Conservation (phyloP, 2,888 invertebrate species). For the Meghimatium bilineatum region DNA sequence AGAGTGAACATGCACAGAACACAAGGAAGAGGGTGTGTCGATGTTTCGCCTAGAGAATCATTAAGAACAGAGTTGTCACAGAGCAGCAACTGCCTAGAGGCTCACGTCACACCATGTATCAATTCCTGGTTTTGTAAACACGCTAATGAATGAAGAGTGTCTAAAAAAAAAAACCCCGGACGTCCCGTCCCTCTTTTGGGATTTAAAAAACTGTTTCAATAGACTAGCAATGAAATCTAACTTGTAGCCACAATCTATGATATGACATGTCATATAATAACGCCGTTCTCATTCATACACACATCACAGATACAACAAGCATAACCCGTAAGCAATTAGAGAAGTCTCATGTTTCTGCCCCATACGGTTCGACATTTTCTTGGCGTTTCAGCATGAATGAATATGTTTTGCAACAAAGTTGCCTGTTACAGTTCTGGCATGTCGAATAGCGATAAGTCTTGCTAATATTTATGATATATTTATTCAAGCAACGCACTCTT, state of each 20-base stretch:
- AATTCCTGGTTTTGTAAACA: neutral
- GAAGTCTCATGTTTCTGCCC: neutral
- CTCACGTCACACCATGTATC: neutral
- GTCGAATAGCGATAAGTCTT: neutral
- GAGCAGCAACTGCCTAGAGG: neutral
- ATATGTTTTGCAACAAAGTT: neutral
- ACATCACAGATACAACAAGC: neutral
- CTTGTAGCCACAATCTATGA: neutral
- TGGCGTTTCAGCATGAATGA: neutral
- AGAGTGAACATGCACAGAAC: neutral
- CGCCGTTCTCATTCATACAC: neutral
- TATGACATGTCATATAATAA: neutral
- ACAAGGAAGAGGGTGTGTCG: slow-evolving; percentile 4
- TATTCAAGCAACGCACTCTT: too few species aligned
- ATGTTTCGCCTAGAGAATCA: neutral
- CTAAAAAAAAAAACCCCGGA: neutral
- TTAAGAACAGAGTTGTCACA: slow-evolving; percentile 2
- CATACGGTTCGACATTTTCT: neutral
- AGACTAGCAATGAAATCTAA: neutral
- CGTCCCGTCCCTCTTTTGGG: neutral
- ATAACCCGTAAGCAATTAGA: neutral
- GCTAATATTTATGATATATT: too few species aligned
- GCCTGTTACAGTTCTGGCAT: neutral
- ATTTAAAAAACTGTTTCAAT: neutral
- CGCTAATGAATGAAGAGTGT: neutral